phyloP scores from a whole-genome alignment of 1,140 invertebrate species.

The Drosophila mayri region DNA sequence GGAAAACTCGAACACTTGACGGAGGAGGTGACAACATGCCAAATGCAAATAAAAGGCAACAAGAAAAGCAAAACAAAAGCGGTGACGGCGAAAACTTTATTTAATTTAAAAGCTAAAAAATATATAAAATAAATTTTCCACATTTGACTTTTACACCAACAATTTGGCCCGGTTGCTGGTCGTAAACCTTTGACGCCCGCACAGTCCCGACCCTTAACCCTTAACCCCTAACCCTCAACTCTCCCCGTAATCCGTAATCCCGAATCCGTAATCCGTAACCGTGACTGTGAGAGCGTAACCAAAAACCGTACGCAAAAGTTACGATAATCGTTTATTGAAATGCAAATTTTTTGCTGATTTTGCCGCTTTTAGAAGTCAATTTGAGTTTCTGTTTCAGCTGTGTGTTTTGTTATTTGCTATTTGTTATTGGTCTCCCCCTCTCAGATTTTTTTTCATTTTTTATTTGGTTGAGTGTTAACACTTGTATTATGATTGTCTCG shows the following conservation, averaged over 20 bases:
- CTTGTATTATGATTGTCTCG: constrained; percentile 56
- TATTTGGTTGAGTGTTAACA: constrained; percentile 49
- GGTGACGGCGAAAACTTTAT: constrained; percentile 61
- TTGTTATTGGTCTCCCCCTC: constrained; percentile 19
- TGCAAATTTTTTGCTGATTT: constrained; percentile 83
- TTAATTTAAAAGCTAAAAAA: constrained; percentile 79
- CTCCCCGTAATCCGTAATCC: constrained; percentile 26
- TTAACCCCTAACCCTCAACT: neutral
- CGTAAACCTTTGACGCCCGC: constrained; percentile 58
- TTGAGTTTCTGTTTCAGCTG: constrained; percentile 45
- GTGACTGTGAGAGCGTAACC: constrained; percentile 64
- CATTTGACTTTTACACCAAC: constrained; percentile 81
- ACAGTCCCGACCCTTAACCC: constrained; percentile 3
- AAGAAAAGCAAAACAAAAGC: neutral
- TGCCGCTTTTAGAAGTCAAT: constrained; percentile 82
- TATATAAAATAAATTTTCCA: constrained; percentile 80
- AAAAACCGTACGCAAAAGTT: constrained; percentile 82
- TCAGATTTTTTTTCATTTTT: neutral
- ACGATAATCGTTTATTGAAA: constrained; percentile 83
- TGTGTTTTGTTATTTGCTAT: constrained; percentile 14
- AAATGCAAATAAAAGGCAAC: constrained; percentile 65
- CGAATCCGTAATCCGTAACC: constrained; percentile 54
- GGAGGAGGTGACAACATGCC: constrained; percentile 69
- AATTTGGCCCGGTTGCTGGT: constrained; percentile 64
- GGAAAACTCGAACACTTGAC: constrained; percentile 52